Conservation (phyloP, 1,140 invertebrate species). For the Lasioglossum albipes region DNA sequence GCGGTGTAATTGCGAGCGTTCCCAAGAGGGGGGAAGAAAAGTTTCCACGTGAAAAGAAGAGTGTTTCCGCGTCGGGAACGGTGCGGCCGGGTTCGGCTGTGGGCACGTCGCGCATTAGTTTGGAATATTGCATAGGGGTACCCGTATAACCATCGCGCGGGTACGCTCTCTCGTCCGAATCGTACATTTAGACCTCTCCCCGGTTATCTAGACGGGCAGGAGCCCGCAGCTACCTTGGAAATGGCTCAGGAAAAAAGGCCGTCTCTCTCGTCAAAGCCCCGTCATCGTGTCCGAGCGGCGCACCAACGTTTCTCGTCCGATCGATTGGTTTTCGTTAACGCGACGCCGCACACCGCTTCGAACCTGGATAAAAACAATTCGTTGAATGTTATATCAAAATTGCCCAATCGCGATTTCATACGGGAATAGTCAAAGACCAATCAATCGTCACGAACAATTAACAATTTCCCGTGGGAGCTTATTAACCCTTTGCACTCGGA, state of each 20-base stretch:
- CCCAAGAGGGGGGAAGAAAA: background rate
- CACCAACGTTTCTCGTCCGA: constrained; percentile 1
- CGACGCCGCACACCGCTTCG: background rate
- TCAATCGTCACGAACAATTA: too few species aligned
- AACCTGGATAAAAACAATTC: too few species aligned
- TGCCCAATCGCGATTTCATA: too few species aligned
- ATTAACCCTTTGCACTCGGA: too few species aligned
- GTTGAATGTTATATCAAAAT: too few species aligned
- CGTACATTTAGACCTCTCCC: constrained; percentile 71
- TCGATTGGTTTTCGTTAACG: constrained; percentile 40
- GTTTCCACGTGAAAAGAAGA: background rate
- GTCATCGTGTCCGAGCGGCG: constrained; percentile 35
- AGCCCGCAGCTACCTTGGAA: constrained; percentile 73
- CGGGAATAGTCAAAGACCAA: too few species aligned
- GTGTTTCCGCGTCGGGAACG: constrained; percentile 1
- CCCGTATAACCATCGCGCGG: constrained; percentile 71
- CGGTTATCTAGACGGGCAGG: constrained; percentile 71
- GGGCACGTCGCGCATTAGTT: constrained; percentile 67
- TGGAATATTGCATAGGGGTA: constrained; percentile 72
- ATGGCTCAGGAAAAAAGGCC: constrained; percentile 63
- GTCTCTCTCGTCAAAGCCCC: constrained; percentile 53
- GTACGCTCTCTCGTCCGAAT: constrained; percentile 66
- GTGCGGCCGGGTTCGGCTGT: constrained; percentile 42
- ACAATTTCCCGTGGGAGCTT: too few species aligned
- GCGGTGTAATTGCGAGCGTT: background rate